Conservation (phyloP, 2,888 invertebrate species). For the Chorisops tibialis region DNA sequence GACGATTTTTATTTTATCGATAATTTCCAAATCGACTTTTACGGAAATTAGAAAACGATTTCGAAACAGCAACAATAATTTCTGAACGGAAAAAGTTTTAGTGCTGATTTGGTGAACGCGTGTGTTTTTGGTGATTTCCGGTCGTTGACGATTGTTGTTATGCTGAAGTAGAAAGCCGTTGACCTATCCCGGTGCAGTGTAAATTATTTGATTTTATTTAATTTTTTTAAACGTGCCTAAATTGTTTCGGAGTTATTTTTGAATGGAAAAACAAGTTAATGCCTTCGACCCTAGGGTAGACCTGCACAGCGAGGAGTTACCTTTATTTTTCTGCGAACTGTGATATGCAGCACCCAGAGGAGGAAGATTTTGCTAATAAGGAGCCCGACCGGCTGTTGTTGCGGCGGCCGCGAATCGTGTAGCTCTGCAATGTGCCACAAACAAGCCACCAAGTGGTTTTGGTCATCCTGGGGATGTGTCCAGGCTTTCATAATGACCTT, state of each 20-base stretch:
- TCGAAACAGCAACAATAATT: too few relatives aligned
- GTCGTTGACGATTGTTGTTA: not conserved
- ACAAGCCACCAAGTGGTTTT: slow-evolving; percentile 33
- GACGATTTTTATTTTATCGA: too few relatives aligned
- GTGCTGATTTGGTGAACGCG: too few relatives aligned
- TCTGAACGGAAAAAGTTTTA: too few relatives aligned
- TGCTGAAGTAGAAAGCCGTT: not conserved
- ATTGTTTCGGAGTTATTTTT: slow-evolving; percentile 8
- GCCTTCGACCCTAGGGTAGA: slow-evolving; percentile 16
- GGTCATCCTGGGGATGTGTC: slow-evolving; percentile 38
- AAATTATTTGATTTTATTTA: not conserved
- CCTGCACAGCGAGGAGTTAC: slow-evolving; percentile 9
- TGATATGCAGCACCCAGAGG: slow-evolving; percentile 36
- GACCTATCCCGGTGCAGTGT: not conserved
- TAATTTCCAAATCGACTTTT: too few relatives aligned
- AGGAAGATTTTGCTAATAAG: slow-evolving; percentile 34
- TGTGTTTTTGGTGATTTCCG: too few relatives aligned
- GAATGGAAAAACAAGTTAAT: slow-evolving; percentile 29
- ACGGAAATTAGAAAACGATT: too few relatives aligned
- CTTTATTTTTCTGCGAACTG: slow-evolving; percentile 32
- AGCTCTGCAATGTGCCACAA: slow-evolving; percentile 37
- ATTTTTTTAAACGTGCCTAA: not conserved
- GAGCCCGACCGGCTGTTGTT: slow-evolving; percentile 37
- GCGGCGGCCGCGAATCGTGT: slow-evolving; percentile 37
- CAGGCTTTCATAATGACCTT: slow-evolving; percentile 36